Evolutionary conservation across 2,113 vertebrate genomes (phyloP).

Genomic region (Chauna torquata): DNA sequence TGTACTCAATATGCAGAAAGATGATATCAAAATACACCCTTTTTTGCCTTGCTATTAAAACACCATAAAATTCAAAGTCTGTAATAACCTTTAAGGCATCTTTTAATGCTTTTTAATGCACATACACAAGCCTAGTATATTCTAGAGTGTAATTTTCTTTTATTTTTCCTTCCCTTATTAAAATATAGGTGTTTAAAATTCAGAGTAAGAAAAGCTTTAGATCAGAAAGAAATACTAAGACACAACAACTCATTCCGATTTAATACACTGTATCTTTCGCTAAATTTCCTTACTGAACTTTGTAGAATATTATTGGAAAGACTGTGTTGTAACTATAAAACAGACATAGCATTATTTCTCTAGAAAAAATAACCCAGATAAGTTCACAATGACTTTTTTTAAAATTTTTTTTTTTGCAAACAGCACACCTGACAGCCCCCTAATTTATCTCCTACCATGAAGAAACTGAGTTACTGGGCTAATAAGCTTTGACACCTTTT

Average conservation of each 20-base stretch:
- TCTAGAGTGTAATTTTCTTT: not conserved
- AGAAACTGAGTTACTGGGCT: not conserved
- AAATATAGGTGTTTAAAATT: conserved; percentile 1
- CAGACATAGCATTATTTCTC: not conserved
- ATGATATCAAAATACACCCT: not conserved
- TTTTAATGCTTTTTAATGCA: conserved; percentile 9
- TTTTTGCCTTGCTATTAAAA: conserved; percentile 36
- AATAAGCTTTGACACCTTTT: conserved; percentile 20
- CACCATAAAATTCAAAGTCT: not conserved
- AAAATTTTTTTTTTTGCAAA: not conserved
- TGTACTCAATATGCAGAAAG: not conserved
- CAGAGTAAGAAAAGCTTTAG: not conserved
- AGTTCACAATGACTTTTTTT: not conserved
- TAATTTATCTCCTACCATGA: not conserved
- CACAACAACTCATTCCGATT: not conserved
- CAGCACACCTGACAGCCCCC: not conserved
- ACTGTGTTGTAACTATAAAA: not conserved
- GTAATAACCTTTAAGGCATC: conserved; percentile 16
- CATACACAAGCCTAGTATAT: not conserved
- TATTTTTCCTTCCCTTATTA: not conserved
- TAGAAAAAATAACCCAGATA: not conserved
- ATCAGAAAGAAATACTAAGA: not conserved
- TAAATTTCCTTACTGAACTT: not conserved
- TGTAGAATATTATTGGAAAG: not conserved
- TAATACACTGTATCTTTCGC: not conserved